A percentile compares a stretch with the other conserved stretches of the same genome.
These are phyloP conservation scores for Nilaparvata lugens DNA, from an alignment of 1,140 invertebrate genomes.

Conservation along the genomic window DNA sequence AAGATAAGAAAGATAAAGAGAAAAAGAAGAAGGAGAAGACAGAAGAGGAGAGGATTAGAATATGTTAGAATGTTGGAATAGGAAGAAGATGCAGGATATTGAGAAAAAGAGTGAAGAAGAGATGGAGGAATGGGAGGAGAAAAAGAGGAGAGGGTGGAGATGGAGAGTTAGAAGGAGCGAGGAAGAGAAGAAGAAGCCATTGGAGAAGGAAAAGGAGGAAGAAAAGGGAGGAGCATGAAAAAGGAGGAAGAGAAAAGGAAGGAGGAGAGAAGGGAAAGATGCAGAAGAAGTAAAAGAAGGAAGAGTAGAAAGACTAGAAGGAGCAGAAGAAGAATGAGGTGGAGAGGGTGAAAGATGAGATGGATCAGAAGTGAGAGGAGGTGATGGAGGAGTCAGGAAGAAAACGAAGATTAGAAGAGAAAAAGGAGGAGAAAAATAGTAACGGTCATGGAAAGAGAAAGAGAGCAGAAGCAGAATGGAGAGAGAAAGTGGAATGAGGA, in stretches of 20 bases:
- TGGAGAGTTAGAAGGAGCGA: not conserved
- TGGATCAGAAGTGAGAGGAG: conserved; percentile 9
- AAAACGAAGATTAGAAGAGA: not conserved
- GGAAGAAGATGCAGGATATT: not conserved
- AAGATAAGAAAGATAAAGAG: not conserved
- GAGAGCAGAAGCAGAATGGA: not conserved
- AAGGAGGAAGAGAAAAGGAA: not conserved
- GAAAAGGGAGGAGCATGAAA: not conserved
- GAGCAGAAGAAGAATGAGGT: not conserved
- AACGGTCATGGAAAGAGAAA: not conserved
- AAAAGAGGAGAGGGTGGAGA: not conserved
- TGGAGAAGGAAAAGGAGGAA: not conserved
- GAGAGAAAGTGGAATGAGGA: not conserved
- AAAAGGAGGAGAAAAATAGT: conserved; percentile 11
- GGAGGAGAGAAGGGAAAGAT: not conserved
- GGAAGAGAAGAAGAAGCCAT: not conserved
- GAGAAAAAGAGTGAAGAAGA: not conserved
- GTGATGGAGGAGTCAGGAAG: not conserved
- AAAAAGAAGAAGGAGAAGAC: not conserved
- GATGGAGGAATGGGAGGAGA: not conserved
- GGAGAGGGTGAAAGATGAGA: conserved; percentile 2
- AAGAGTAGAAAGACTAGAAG: not conserved
- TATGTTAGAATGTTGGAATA: not conserved
- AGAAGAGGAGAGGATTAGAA: not conserved
- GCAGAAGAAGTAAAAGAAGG: not conserved